phyloP scores from a whole-genome alignment of 92 coral and sea anemone genomes.

The Parazoanthus atlanticus region DNA sequence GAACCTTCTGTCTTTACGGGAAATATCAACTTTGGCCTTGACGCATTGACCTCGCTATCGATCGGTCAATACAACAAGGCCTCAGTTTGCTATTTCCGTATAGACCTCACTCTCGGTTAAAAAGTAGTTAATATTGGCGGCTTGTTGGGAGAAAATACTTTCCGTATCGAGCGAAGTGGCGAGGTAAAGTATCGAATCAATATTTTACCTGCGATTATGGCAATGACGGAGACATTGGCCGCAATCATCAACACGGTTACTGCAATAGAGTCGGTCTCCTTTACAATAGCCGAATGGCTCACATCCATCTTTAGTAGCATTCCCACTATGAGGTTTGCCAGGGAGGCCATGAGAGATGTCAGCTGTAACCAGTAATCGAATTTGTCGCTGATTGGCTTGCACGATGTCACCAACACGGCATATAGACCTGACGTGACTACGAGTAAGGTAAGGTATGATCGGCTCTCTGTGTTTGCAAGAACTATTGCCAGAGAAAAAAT shows the following conservation, averaged over 20 bases:
- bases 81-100: too few relatives aligned
- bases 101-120: too few relatives aligned
- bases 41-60: too few relatives aligned
- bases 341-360: conserved; percentile 54
- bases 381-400: conserved; percentile 58
- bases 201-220: conserved; percentile 50
- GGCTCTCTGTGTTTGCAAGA: conserved; percentile 64
- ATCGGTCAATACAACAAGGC: too few relatives aligned
- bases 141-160: too few relatives aligned
- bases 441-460: conserved; percentile 52
- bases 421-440: conserved; percentile 59
- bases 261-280: conserved; percentile 39
- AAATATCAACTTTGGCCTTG: too few relatives aligned
- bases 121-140: too few relatives aligned
- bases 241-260: conserved; percentile 52
- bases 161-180: not conserved
- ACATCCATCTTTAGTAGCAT: conserved; percentile 66
- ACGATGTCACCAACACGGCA: conserved; percentile 57
- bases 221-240: conserved; percentile 56
- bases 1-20: too few relatives aligned
- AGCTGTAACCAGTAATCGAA: conserved; percentile 71
- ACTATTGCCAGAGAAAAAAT: conserved; percentile 43
- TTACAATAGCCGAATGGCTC: conserved; percentile 4
- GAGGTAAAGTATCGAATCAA: not conserved
- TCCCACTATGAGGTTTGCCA: conserved; percentile 59